These are phyloP conservation scores for Caenorhabditis brenneri DNA, from an alignment of 1,140 invertebrate genomes.

Conservation along the genomic window DNA sequence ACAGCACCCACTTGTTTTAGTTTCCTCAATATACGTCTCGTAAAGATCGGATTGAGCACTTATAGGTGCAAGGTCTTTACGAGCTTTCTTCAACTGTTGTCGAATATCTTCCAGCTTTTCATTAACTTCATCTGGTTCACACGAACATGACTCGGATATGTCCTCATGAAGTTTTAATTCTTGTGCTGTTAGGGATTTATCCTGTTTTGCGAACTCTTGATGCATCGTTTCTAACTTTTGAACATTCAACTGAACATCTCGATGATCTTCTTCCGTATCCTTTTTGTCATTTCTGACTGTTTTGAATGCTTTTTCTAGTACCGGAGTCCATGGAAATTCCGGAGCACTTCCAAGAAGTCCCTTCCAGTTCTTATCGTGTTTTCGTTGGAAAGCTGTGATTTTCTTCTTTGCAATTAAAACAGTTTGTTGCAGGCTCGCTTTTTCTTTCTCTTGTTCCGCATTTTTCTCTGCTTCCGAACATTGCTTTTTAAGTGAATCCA, in stretches of 20 bases:
- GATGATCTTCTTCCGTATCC: not conserved
- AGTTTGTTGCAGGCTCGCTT: not conserved
- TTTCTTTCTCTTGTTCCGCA: constrained; percentile 6
- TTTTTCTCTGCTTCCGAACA: not conserved
- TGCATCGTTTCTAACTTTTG: constrained; percentile 8
- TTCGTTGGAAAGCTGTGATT: not conserved
- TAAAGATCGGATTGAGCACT: constrained; percentile 50
- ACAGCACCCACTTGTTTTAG: constrained; percentile 35
- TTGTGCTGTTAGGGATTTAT: not conserved
- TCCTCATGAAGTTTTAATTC: not conserved
- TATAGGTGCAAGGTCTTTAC: constrained; percentile 47
- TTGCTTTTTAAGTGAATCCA: not conserved
- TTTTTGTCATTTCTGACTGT: not conserved
- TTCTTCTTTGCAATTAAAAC: not conserved
- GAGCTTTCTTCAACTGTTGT: constrained; percentile 25
- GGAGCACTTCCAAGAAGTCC: not conserved
- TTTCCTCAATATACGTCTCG: constrained; percentile 50
- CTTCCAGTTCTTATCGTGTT: constrained; percentile 3
- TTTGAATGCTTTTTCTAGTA: not conserved
- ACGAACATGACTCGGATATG: not conserved
- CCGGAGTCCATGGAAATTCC: not conserved
- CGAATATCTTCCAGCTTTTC: constrained; percentile 41
- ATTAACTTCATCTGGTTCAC: constrained; percentile 40
- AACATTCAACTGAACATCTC: not conserved
- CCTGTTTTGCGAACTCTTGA: not conserved